These are phyloP conservation scores for Zoanthus gigantus DNA, from an alignment of 92 coral and sea anemone species.

Conservation along the genomic window DNA sequence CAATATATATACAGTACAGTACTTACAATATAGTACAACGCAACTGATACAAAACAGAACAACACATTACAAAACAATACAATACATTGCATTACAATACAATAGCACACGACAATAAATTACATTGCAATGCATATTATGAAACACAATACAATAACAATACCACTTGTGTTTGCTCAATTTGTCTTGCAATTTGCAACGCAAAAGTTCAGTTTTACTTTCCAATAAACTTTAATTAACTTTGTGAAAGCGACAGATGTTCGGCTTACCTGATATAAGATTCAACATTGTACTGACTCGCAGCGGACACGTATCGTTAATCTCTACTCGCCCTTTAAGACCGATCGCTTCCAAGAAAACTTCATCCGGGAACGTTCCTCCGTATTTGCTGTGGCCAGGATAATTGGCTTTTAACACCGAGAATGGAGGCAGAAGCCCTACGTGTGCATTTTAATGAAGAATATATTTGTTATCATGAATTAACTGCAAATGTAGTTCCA, in stretches of 20 bases:
- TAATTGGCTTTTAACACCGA: conserved; percentile 55
- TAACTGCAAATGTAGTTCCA: no score
- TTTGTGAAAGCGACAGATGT: neutral
- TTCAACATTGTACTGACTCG: conserved; percentile 82
- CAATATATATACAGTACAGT: neutral
- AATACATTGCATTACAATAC: no score
- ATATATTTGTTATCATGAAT: no score
- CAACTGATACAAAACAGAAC: neutral
- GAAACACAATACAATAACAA: neutral
- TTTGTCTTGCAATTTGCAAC: neutral
- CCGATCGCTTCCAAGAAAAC: conserved; percentile 46
- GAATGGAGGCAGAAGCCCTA: conserved; percentile 73
- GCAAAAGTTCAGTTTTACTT: no score
- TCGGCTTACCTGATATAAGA: conserved; percentile 49
- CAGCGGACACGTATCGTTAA: conserved; percentile 75
- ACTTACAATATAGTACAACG: neutral
- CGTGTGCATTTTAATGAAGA: no score
- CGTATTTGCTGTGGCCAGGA: conserved; percentile 70
- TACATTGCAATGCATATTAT: neutral
- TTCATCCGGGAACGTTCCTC: conserved; percentile 65
- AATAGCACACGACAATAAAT: no score
- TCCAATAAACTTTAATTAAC: neutral
- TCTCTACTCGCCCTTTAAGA: conserved; percentile 11
- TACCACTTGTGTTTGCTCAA: no score
- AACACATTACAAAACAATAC: no score